Evolutionary conservation across 2,797 vertebrate genomes (phyloP).

Genomic region (Leptodactylus fallax): DNA sequence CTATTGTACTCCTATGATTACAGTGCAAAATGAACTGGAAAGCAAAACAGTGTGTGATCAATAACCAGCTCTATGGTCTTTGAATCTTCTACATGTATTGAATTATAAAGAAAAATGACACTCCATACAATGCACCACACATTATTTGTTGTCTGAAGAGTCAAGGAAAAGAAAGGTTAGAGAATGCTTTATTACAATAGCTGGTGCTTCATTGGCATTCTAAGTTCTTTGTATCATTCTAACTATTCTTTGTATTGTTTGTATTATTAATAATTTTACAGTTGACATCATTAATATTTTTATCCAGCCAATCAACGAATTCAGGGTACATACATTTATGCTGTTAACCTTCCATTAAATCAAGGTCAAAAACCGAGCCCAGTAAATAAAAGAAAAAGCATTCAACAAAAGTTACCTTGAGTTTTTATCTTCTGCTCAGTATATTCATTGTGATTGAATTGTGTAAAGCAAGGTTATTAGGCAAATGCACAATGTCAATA

Average conservation of each 20-base stretch:
- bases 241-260: neutral
- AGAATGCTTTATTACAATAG: conserved; percentile 17
- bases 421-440: neutral
- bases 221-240: neutral
- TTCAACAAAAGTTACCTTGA: neutral
- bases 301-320: neutral
- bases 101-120: conserved; percentile 52
- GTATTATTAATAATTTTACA: neutral
- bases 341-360: neutral
- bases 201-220: neutral
- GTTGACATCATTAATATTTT: neutral
- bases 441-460: neutral
- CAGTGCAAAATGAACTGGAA: conserved; percentile 44
- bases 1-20: conserved; percentile 48
- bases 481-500: neutral
- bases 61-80: conserved; percentile 34
- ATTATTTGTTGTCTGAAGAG: conserved; percentile 33
- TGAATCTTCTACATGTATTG: conserved; percentile 51
- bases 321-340: neutral
- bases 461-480: neutral
- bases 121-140: conserved; percentile 30
- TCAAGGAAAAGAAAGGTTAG: conserved; percentile 32
- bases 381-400: neutral
- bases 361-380: neutral
- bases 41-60: conserved; percentile 39